A percentile compares a stretch with the other conserved stretches of the same genome.
Conservation (phyloP, 2,888 invertebrate species). For the Sisyra nigra region DNA sequence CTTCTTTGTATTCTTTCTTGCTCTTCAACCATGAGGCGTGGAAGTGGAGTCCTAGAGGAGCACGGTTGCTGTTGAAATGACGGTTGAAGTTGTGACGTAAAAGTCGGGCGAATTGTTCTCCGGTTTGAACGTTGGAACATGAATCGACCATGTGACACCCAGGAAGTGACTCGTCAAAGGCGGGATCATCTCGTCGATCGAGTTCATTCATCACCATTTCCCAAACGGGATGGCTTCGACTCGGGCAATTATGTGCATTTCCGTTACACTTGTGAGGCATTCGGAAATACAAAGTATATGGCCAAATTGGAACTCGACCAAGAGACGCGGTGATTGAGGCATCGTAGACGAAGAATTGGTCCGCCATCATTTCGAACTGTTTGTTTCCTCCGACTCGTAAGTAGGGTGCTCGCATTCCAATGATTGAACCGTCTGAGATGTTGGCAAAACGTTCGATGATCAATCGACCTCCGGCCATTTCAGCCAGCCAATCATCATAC, state of each 20-base stretch:
- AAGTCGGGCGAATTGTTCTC: constrained; percentile 79
- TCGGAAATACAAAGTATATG: constrained; percentile 90
- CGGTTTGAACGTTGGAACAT: constrained; percentile 81
- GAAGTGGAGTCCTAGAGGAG: constrained; percentile 84
- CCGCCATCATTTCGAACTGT: constrained; percentile 94
- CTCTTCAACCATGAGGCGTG: constrained; percentile 92
- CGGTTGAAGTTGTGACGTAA: constrained; percentile 89
- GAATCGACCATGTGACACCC: constrained; percentile 93
- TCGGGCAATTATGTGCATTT: constrained; percentile 86
- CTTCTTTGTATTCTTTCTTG: constrained; percentile 83
- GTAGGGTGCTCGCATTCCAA: constrained; percentile 78
- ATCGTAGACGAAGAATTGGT: constrained; percentile 88
- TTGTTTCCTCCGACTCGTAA: constrained; percentile 84
- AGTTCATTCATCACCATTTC: constrained; percentile 94
- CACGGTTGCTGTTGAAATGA: constrained; percentile 83
- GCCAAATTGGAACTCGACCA: constrained; percentile 86
- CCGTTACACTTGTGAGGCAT: constrained; percentile 94
- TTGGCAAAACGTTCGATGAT: constrained; percentile 82
- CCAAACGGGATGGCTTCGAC: constrained; percentile 83
- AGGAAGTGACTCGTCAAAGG: constrained; percentile 82
- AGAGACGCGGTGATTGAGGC: constrained; percentile 86
- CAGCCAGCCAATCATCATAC: constrained; percentile 86
- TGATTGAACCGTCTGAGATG: constrained; percentile 81
- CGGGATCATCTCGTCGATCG: constrained; percentile 84
- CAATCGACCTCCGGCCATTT: constrained; percentile 82